A percentile compares a stretch with the other conserved stretches of the same genome.
Conservation (phyloP, 2,113 vertebrate genomes). For the Macrotis lagotis region DNA sequence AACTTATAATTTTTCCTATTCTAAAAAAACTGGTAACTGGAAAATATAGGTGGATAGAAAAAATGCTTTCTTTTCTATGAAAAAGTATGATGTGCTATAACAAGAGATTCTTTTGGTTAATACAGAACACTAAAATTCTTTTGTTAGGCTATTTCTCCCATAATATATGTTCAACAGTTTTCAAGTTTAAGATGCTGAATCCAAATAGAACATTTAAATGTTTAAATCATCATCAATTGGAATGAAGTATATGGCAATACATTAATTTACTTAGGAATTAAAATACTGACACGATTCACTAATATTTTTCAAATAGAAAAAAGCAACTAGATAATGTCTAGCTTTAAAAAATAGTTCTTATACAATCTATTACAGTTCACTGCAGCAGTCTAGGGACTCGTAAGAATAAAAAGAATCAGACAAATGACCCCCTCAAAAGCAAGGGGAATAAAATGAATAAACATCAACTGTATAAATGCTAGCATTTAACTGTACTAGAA, state of each 20-base stretch:
- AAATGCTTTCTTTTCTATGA: constrained; percentile 62
- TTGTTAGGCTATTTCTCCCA: constrained; percentile 8
- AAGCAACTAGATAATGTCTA: constrained; percentile 8
- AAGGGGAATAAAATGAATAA: background rate
- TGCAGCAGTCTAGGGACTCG: background rate
- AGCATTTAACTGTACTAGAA: background rate
- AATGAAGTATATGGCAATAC: constrained; percentile 17
- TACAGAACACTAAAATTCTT: constrained; percentile 47
- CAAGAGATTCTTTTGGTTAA: constrained; percentile 43
- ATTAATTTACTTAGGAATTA: constrained; percentile 27
- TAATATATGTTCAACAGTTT: constrained; percentile 21
- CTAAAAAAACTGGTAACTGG: constrained; percentile 66
- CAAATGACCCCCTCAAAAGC: background rate
- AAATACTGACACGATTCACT: background rate
- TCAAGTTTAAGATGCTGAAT: constrained; percentile 38
- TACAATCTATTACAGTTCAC: background rate
- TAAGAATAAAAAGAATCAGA: background rate
- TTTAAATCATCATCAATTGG: constrained; percentile 33
- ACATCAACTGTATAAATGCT: background rate
- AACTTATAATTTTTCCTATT: constrained; percentile 67
- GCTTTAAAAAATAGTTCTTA: background rate
- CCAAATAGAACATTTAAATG: constrained; percentile 23
- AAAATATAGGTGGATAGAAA: constrained; percentile 27
- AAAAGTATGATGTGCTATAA: constrained; percentile 33
- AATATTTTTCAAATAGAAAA: constrained; percentile 43